These are phyloP conservation scores for Athrips mouffetella DNA, from an alignment of 2,888 invertebrate species.

Conservation along the genomic window DNA sequence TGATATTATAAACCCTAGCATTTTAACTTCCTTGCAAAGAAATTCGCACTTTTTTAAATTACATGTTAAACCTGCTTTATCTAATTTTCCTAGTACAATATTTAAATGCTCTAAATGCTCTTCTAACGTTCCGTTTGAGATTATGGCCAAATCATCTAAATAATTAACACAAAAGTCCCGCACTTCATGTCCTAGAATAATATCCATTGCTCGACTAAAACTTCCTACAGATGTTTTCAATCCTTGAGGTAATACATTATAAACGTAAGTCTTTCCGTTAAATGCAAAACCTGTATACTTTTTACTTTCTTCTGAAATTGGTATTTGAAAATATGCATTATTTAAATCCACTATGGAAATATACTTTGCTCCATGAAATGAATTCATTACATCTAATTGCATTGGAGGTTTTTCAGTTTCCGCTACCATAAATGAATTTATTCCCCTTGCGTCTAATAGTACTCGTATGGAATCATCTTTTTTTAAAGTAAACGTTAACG, in stretches of 20 bases:
- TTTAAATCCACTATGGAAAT: background rate
- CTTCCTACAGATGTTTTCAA: constrained; percentile 27
- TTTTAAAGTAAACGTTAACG: constrained; percentile 22
- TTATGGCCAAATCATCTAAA: constrained; percentile 28
- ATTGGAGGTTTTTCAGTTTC: background rate
- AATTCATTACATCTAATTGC: background rate
- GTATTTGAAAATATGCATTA: constrained; percentile 4
- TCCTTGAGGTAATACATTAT: too few species aligned
- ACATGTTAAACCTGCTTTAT: constrained; percentile 15
- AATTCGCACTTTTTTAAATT: constrained; percentile 6
- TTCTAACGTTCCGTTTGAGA: constrained; percentile 18
- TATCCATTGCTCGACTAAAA: constrained; percentile 31
- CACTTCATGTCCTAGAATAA: constrained; percentile 27
- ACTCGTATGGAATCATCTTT: background rate
- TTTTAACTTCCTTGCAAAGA: constrained; percentile 1
- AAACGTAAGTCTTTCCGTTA: too few species aligned
- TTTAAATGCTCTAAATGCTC: constrained; percentile 26
- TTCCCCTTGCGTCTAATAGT: background rate
- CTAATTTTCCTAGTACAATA: constrained; percentile 17
- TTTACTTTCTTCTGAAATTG: background rate
- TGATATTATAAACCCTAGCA: background rate
- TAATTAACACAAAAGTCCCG: constrained; percentile 29
- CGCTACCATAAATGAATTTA: background rate
- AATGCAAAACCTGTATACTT: background rate
- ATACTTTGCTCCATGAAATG: background rate